Evolutionary conservation across 2,888 invertebrate species (phyloP).

Genomic region (Torymus texanus): DNA sequence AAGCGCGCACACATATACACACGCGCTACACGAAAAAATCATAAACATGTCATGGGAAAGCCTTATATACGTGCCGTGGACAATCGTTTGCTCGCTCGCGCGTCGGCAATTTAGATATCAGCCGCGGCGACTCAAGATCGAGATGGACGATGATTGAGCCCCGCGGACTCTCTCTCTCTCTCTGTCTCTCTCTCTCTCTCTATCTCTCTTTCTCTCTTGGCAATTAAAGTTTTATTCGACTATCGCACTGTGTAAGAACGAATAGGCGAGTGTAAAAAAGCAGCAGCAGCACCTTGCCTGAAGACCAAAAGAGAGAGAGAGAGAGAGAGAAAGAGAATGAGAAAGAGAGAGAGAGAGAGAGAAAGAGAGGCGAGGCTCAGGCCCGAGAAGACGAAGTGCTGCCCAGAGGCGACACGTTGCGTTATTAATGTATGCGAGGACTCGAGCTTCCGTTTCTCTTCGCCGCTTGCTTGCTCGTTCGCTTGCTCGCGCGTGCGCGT

Average conservation of each 20-base stretch:
- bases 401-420: constrained; percentile 74
- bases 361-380: constrained; percentile 9
- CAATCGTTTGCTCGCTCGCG: neutral
- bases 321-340: no score
- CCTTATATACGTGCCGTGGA: neutral
- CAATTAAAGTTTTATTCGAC: constrained; percentile 56
- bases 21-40: neutral
- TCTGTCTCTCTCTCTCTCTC: no score
- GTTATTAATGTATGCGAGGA: constrained; percentile 74
- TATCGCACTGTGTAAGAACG: constrained; percentile 41
- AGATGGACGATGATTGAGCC: constrained; percentile 30
- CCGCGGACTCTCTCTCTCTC: neutral
- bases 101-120: constrained; percentile 40
- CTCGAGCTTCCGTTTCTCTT: constrained; percentile 69
- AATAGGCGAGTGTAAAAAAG: constrained; percentile 15
- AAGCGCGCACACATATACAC: no score
- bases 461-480: neutral
- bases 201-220: constrained; percentile 14
- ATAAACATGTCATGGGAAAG: constrained; percentile 17
- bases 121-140: constrained; percentile 5
- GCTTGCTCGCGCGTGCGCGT: neutral
- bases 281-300: neutral
- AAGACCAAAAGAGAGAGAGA: no score
- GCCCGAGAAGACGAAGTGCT: constrained; percentile 72
- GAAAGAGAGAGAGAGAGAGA: constrained; percentile 14